Conservation (phyloP, 2,888 invertebrate species). For the Drosophila seclusa region DNA sequence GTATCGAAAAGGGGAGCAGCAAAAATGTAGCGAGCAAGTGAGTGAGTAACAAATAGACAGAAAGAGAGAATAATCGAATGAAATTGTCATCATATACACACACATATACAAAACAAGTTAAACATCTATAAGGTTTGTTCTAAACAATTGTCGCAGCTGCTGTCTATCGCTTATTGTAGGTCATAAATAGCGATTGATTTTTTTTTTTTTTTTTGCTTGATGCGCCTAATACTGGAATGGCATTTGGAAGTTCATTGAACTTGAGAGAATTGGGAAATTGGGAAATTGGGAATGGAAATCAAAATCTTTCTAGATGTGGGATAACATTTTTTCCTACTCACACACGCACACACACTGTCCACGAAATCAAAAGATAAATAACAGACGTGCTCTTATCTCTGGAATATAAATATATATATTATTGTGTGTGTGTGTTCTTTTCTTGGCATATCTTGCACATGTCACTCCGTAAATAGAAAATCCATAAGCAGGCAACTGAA, state of each 20-base stretch:
- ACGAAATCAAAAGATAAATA: slow-evolving; percentile 24
- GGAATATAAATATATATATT: slow-evolving; percentile 28
- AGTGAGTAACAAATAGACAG: slow-evolving; percentile 2
- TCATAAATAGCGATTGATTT: slow-evolving; percentile 56
- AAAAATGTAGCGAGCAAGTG: slow-evolving; percentile 13
- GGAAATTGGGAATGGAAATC: slow-evolving; percentile 17
- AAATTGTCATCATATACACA: slow-evolving; percentile 12
- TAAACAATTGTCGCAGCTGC: slow-evolving; percentile 53
- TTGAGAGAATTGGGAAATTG: slow-evolving; percentile 43
- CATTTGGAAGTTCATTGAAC: slow-evolving; percentile 70
- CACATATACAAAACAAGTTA: slow-evolving; percentile 50
- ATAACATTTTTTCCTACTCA: slow-evolving; percentile 21
- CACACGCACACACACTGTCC: slow-evolving; percentile 19
- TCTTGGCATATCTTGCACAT: slow-evolving; percentile 52
- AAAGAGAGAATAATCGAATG: slow-evolving; percentile 24
- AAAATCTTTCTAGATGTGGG: slow-evolving; percentile 9
- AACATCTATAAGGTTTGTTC: slow-evolving; percentile 29
- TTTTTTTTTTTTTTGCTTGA: slow-evolving; percentile 6
- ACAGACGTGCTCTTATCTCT: slow-evolving; percentile 50
- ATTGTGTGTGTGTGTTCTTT: slow-evolving; percentile 13
- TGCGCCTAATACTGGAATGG: slow-evolving; percentile 17
- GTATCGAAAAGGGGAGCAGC: slow-evolving; percentile 17
- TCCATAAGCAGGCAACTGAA: slow-evolving; percentile 57
- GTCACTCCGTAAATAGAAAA: slow-evolving; percentile 69
- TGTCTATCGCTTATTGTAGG: slow-evolving; percentile 54